Evolutionary conservation across 2,888 invertebrate species (phyloP), one percentile per base, ranked within the genome.

Genomic region (Exephanes ischioxanthus): DNA sequence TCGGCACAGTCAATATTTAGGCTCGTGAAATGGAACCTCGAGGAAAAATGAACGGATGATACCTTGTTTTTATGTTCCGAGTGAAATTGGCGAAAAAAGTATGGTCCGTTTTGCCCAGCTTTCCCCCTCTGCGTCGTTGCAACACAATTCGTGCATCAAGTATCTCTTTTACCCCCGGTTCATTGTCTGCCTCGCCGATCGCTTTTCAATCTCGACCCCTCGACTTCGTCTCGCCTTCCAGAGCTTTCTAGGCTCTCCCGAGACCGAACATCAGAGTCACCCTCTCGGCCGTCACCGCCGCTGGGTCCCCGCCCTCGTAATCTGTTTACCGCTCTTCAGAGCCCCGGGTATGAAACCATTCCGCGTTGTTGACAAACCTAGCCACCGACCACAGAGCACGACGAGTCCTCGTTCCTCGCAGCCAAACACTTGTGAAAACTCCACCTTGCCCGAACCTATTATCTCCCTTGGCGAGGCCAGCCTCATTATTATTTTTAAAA

Each of bases 301-400:
- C 84, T 78, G 6, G 6, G 63, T 86, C 84, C 63, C 79, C 87
- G 83, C 80, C 87, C 88, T 88, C 79, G 88, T 91, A 90, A 90
- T 91, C 90, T 91, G 89, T 87, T 90, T 88, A 88, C 88, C 89
- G 88, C 89, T 90, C 89, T 86, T 87, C 86, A 63, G 72, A 84
- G 81, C 26, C 48, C 33, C 63, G 45, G 68, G 68, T 81, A 72
- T 82, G 75, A 58, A 84, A 85, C 88, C 72, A 68, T 77, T 16
- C 30, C 75, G 37, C 66, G 78, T 84, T 86, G 86, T 89, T 88
- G 88, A 89, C 88, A 86, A 89, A 89, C 80, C 83, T 85, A 75
- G 85, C 67, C 73, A 16, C 26, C 71, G 22, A 7, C 70, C 16
- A 58, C 72, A 9, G 19, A 51, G 66, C 51, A 87, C 88, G 79